Percentiles rank a stretch among this genome's conserved stretches.
These are phyloP conservation scores for Ormia ochracea DNA, from an alignment of 2,888 invertebrate species.

Conservation along the genomic window DNA sequence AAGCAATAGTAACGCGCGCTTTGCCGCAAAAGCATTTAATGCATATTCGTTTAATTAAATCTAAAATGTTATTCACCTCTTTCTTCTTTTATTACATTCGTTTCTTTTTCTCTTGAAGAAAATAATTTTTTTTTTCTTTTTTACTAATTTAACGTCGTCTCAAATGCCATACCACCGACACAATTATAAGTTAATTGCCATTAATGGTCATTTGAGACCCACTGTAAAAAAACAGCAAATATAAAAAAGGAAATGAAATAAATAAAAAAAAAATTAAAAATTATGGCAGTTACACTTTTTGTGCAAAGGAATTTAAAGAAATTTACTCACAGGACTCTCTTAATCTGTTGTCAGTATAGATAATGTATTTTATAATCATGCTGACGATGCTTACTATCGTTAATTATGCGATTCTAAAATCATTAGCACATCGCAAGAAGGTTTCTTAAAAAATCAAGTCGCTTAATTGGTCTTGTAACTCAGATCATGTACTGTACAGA, in stretches of 20 bases:
- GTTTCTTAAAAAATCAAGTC: too few relatives aligned
- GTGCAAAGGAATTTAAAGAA: too few relatives aligned
- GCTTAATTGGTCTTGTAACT: too few relatives aligned
- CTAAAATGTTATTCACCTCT: slow-evolving; percentile 67
- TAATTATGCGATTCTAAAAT: too few relatives aligned
- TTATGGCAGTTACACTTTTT: too few relatives aligned
- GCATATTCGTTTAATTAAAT: slow-evolving; percentile 63
- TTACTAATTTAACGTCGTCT: slow-evolving; percentile 17
- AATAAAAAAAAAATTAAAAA: not conserved
- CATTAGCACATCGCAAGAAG: too few relatives aligned
- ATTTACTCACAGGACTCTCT: too few relatives aligned
- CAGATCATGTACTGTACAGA: too few relatives aligned
- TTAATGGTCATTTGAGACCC: not conserved
- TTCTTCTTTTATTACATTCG: slow-evolving; percentile 28
- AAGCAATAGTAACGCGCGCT: slow-evolving; percentile 37
- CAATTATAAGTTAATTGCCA: not conserved
- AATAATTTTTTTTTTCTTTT: not conserved
- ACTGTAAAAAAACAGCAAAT: not conserved
- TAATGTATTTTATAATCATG: too few relatives aligned
- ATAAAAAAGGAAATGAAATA: not conserved
- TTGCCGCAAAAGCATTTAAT: not conserved
- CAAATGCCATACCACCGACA: not conserved
- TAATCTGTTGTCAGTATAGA: too few relatives aligned
- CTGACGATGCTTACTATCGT: too few relatives aligned
- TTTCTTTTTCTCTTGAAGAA: not conserved